These are phyloP conservation scores for Galeruca laticollis DNA, from an alignment of 2,888 invertebrate species.

Conservation along the genomic window DNA sequence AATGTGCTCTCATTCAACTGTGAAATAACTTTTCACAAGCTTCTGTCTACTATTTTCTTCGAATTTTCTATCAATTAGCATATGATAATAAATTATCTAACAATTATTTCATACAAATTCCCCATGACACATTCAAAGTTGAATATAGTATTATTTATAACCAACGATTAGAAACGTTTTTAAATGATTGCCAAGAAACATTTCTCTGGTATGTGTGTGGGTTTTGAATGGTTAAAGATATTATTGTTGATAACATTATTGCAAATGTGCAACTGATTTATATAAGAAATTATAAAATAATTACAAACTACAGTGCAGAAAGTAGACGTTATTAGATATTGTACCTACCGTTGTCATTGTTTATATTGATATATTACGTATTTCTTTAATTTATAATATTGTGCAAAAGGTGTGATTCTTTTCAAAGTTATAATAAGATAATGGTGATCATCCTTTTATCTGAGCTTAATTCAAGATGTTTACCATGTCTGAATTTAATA, in stretches of 20 bases:
- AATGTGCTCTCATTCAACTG: too few relatives aligned
- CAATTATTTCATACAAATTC: slow-evolving; percentile 6
- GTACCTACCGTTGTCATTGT: not conserved
- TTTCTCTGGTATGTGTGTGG: slow-evolving; percentile 3
- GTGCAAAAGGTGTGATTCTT: not conserved
- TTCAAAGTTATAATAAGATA: too few relatives aligned
- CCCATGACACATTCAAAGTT: slow-evolving; percentile 2
- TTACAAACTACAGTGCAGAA: not conserved
- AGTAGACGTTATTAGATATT: not conserved
- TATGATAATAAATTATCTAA: not conserved
- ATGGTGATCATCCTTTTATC: too few relatives aligned
- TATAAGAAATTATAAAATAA: slow-evolving; percentile 2
- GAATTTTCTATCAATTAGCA: not conserved
- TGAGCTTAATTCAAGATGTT: too few relatives aligned
- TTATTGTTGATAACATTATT: slow-evolving; percentile 3
- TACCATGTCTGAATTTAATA: too few relatives aligned
- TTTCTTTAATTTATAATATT: not conserved
- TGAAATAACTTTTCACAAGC: too few relatives aligned
- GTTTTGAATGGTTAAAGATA: slow-evolving; percentile 5
- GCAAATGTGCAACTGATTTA: slow-evolving; percentile 4
- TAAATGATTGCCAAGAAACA: slow-evolving; percentile 1
- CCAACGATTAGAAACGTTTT: not conserved
- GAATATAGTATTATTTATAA: not conserved
- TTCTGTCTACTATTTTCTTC: too few relatives aligned
- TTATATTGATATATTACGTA: not conserved